Evolutionary conservation across 2,113 vertebrate genomes (phyloP), one percentile per base, ranked within the genome.

Genomic region (Tragulus kanchil): DNA sequence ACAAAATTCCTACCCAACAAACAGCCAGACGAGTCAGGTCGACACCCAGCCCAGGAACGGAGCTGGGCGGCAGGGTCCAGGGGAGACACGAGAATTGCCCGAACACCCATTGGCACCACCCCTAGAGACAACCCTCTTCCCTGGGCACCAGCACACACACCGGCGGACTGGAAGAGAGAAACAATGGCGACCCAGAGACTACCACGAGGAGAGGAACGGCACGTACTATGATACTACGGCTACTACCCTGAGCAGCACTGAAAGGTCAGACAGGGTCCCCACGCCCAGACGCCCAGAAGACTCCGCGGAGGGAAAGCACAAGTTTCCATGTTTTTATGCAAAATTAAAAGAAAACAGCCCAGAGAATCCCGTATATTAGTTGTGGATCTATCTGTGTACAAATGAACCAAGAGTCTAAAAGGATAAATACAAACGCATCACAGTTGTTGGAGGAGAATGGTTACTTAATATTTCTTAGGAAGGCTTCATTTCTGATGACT

Each of bases 171-270:
- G 50, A 6, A 77, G 21, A 15, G 3, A 3, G 12, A 9, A 52
- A 45, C 16, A 0, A 62, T 12, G 10, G 58, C 12, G 56, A 16
- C 87, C n/a, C 42, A 2, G 11, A 31, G 50, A 52, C 3, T 19
- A 48, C 82, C 50, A 1, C 0, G 13, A 14, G 28, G 31, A 50
- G 50, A 3, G 1, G 31, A 42, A 3, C 0, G 0, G 1, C 3
- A 13, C 0, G 14, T 1, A 56, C n/a, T 13, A 5, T 25, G 50
- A 28, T 0, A 31, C 8, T 21, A 28, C 0, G 0, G 26, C 17
- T 8, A 1, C 82, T 6, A 42, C 0, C 1, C 67, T 69, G 3
- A 61, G 56, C 59, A 3, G 85, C 58, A 6, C 54, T 1, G 8
- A 5, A 3, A 13, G 5, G 67, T 31, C 84, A 52, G 54, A 8